Evolutionary conservation across 1,140 invertebrate genomes (phyloP).

Genomic region (Marisa cornuarietis): DNA sequence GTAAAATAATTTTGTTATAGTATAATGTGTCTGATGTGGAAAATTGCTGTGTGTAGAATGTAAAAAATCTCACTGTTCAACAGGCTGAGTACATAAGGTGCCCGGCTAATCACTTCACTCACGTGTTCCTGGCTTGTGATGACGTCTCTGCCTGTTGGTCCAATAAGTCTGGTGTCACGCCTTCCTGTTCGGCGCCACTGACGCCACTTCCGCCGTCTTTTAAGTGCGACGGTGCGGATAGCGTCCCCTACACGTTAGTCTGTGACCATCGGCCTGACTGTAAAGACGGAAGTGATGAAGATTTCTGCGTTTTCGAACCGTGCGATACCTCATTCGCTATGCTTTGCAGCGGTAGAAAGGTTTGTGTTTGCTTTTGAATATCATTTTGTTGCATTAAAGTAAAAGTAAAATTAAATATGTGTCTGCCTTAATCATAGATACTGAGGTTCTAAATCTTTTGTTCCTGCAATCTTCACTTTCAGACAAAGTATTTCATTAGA

Average conservation of each 20-base stretch:
- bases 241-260: slow-evolving; percentile 11
- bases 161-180: not conserved
- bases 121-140: slow-evolving; percentile 12
- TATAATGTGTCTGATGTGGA: no score
- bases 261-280: slow-evolving; percentile 12
- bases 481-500: no score
- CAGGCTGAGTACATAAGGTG: not conserved
- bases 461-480: no score
- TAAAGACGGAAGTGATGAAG: slow-evolving; percentile 8
- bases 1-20: no score
- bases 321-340: not conserved
- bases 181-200: slow-evolving; percentile 1
- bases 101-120: slow-evolving; percentile 11
- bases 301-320: not conserved
- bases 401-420: no score
- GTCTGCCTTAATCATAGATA: no score
- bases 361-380: no score
- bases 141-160: not conserved
- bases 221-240: not conserved
- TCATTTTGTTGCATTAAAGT: no score
- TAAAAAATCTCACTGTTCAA: no score
- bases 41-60: no score
- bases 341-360: not conserved
- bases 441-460: no score
- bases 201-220: slow-evolving; percentile 4